A percentile compares a stretch with the other conserved stretches of the same genome.
Conservation (phyloP, 92 coral and sea anemone genomes). For the Scolanthus callimorphus region DNA sequence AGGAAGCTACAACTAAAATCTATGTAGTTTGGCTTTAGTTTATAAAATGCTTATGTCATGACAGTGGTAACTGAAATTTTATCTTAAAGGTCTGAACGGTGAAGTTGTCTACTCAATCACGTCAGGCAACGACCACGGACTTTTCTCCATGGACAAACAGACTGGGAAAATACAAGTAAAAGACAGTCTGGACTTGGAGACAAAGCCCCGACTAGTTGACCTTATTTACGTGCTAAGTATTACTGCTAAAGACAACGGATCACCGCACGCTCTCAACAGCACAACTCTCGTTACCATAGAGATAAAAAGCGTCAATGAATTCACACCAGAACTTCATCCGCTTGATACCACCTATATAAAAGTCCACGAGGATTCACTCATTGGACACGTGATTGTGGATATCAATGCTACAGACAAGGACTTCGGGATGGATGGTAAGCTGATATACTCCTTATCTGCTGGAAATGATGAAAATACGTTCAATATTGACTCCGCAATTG, state of each 20-base stretch:
- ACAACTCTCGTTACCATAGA: conserved; percentile 58
- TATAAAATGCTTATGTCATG: too few relatives aligned
- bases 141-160: conserved; percentile 46
- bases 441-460: conserved; percentile 39
- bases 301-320: conserved; percentile 76
- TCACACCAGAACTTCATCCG: conserved; percentile 56
- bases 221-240: conserved; percentile 62
- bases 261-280: conserved; percentile 53
- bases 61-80: too few relatives aligned
- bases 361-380: conserved; percentile 25
- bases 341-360: conserved; percentile 30
- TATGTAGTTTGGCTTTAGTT: too few relatives aligned
- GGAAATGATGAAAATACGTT: conserved; percentile 60
- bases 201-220: conserved; percentile 67
- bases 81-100: conserved; percentile 50
- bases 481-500: conserved; percentile 53
- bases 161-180: conserved; percentile 59
- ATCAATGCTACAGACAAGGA: conserved; percentile 74
- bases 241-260: conserved; percentile 62
- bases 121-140: conserved; percentile 63
- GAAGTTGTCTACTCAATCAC: conserved; percentile 46
- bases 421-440: conserved; percentile 70
- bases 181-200: conserved; percentile 72
- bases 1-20: too few relatives aligned
- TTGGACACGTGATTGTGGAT: conserved; percentile 27